Base-by-base conservation (phyloP, 2,797 vertebrate species). In the Protonibea diacanthus region DNA sequence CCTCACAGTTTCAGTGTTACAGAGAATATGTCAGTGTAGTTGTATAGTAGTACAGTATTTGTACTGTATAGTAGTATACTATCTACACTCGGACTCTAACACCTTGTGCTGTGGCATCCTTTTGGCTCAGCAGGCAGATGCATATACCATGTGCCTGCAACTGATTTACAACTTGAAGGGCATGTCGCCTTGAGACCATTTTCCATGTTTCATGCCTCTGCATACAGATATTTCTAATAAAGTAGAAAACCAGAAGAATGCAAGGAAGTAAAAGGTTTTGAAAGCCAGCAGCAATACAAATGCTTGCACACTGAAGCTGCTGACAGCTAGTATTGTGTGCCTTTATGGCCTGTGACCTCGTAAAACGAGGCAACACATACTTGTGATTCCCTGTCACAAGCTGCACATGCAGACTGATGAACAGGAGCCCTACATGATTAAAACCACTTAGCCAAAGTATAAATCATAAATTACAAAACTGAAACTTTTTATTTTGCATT, bases 281-380 rank as follows among this genome's bases (percentile, higher is more conserved):
- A 45, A 45, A 64, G 27, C 45, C 40, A 40, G 23, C 42, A 59
- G 29, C 9, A 20, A n/a, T 57, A 61, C 14, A 0, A 44, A 23
- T 48, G 38, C 15, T 12, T 75, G 48, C 47, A 25, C 42, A 56
- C 10, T 23, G 11, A 58, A 38, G 33, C 59, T 76, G 65, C 71
- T 74, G 60, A 84, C 56, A 83, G 70, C 23, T 27, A 21, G 27
- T 29, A 59, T 52, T 67, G 47, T 82, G 48, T 59, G 61, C 42
- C 56, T 70, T 81, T 71, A 73, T 60, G 51, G 49, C 52, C 27
- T 63, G 42, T 33, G 42, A 86, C 60, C 29, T 18, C 33, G 63
- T 73, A 53, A 81, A 71, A 76, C 61, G 52, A 63, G 27, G 45
- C 6, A 15, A 52, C 45, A 23, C 66, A 65, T 58, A 44, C 25